Percentiles rank a stretch among this genome's conserved stretches.
phyloP scores from a whole-genome alignment of 2,888 invertebrate genomes.

The Dryomyza anilis region DNA sequence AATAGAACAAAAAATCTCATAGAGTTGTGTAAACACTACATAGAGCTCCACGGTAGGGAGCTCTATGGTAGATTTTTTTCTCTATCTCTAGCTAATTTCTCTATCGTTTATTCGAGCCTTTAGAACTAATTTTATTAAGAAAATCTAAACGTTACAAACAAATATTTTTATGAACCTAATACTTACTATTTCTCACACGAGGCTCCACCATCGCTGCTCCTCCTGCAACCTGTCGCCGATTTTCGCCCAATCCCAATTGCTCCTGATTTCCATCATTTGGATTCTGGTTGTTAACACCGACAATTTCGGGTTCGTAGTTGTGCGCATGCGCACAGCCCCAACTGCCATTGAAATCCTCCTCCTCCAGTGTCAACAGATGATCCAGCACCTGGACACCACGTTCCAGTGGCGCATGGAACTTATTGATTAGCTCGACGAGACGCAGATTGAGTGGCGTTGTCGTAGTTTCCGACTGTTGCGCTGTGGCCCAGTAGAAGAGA shows the following conservation, averaged over 20 bases:
- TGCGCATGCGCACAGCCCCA: slow-evolving; percentile 58
- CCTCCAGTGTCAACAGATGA: slow-evolving; percentile 68
- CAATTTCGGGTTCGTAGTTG: slow-evolving; percentile 54
- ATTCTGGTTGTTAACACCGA: slow-evolving; percentile 24
- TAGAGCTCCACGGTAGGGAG: too few relatives aligned
- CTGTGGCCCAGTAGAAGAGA: slow-evolving; percentile 69
- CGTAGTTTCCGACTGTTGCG: slow-evolving; percentile 65
- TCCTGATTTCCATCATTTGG: slow-evolving; percentile 44
- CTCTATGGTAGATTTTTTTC: too few relatives aligned
- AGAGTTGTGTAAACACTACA: too few relatives aligned
- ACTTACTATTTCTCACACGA: too few relatives aligned
- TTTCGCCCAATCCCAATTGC: slow-evolving; percentile 34
- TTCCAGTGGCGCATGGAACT: slow-evolving; percentile 61
- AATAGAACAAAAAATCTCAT: too few relatives aligned
- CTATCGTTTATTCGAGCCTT: too few relatives aligned
- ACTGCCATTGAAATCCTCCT: slow-evolving; percentile 59
- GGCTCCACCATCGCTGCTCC: too few relatives aligned
- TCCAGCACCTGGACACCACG: slow-evolving; percentile 67
- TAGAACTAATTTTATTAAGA: too few relatives aligned
- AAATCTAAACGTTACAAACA: too few relatives aligned
- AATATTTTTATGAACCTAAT: too few relatives aligned
- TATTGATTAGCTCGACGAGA: slow-evolving; percentile 64
- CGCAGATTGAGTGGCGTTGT: slow-evolving; percentile 66
- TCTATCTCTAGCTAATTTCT: too few relatives aligned
- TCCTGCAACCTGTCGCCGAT: too few relatives aligned